phyloP scores from a whole-genome alignment of 2,888 invertebrate genomes.

The Bruchidius siliquastri region DNA sequence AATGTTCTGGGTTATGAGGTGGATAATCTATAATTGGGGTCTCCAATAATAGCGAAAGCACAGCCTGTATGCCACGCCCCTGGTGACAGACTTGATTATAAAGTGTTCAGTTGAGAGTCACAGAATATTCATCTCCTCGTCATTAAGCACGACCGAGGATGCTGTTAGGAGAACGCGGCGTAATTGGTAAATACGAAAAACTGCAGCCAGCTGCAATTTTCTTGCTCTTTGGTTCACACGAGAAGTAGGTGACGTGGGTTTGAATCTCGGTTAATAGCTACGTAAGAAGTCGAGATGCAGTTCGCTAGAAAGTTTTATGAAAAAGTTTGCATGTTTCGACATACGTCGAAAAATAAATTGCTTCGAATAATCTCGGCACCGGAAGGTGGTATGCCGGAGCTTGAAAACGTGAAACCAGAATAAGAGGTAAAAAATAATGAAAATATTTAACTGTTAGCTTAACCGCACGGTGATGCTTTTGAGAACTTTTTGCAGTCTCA shows the following conservation, averaged over 20 bases:
- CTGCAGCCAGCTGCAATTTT: neutral
- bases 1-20: too few relatives aligned
- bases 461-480: too few relatives aligned
- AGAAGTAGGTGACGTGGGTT: neutral
- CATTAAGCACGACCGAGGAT: neutral
- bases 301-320: neutral
- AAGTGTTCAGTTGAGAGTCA: neutral
- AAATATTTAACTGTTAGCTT: too few relatives aligned
- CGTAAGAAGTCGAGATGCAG: neutral
- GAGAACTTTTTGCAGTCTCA: too few relatives aligned
- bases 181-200: neutral
- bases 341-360: neutral
- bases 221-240: neutral
- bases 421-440: too few relatives aligned
- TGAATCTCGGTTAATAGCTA: neutral
- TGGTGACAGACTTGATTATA: neutral
- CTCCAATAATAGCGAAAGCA: neutral
- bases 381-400: neutral
- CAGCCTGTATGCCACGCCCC: neutral
- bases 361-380: neutral
- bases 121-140: neutral
- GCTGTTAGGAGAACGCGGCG: neutral
- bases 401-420: too few relatives aligned
- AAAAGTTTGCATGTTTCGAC: neutral
- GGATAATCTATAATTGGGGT: neutral